A percentile compares a stretch with the other conserved stretches of the same genome.
phyloP scores from a whole-genome alignment of 2,797 vertebrate species.

The Zenarchopterus dispar region DNA sequence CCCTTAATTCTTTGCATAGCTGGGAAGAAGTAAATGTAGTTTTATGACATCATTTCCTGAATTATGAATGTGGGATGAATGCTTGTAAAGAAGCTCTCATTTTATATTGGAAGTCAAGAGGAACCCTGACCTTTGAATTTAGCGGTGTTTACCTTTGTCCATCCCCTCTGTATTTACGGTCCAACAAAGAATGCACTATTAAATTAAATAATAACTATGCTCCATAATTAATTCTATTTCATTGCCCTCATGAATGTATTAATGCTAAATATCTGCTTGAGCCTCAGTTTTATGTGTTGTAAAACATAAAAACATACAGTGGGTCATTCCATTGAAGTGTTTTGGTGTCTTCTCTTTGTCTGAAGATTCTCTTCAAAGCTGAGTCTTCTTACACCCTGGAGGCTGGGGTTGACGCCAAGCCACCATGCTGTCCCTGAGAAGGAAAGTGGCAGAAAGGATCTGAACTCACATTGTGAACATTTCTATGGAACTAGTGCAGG shows the following conservation, averaged over 20 bases:
- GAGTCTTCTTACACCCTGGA: slow-evolving; percentile 27
- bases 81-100: slow-evolving; percentile 44
- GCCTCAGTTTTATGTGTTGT: slow-evolving; percentile 24
- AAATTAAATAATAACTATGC: slow-evolving; percentile 6
- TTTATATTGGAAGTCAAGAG: slow-evolving; percentile 47
- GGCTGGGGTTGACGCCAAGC: slow-evolving; percentile 57
- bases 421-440: slow-evolving; percentile 57
- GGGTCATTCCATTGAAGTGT: neutral
- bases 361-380: slow-evolving; percentile 55
- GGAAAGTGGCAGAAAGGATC: slow-evolving; percentile 54
- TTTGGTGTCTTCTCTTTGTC: slow-evolving; percentile 17
- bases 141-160: slow-evolving; percentile 41
- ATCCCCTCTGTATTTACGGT: slow-evolving; percentile 7
- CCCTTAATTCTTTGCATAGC: slow-evolving; percentile 66
- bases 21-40: slow-evolving; percentile 56
- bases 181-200: neutral
- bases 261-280: slow-evolving; percentile 23
- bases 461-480: slow-evolving; percentile 57
- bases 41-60: slow-evolving; percentile 69
- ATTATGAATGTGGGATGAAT: slow-evolving; percentile 48
- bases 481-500: slow-evolving; percentile 56
- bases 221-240: slow-evolving; percentile 19
- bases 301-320: slow-evolving; percentile 26
- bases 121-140: slow-evolving; percentile 44
- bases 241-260: slow-evolving; percentile 30